Evolutionary conservation across 2,113 vertebrate species (phyloP).

Genomic region (Calidris pygmaea): DNA sequence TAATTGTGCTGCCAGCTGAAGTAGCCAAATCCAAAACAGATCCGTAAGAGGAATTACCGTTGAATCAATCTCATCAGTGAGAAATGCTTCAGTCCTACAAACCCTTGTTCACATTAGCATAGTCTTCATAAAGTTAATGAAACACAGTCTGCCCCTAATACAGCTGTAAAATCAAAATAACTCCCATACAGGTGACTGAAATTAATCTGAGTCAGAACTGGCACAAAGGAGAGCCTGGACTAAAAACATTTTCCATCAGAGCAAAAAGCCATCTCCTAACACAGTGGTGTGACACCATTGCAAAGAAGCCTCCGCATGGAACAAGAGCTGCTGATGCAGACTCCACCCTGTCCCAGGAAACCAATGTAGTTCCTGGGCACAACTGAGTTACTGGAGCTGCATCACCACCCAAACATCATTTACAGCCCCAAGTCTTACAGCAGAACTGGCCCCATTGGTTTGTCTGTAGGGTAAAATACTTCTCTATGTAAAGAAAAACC

Average conservation of each 20-base stretch:
- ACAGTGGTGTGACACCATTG: neutral
- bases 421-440: neutral
- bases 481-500: neutral
- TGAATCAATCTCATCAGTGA: constrained; percentile 31
- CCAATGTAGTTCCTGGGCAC: neutral
- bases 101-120: neutral
- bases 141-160: neutral
- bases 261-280: neutral
- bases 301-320: neutral
- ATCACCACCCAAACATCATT: neutral
- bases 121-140: constrained; percentile 6
- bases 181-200: neutral
- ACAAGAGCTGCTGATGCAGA: neutral
- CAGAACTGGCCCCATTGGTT: neutral
- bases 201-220: neutral
- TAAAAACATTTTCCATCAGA: neutral
- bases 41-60: constrained; percentile 14
- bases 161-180: neutral
- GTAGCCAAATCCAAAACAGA: constrained; percentile 47
- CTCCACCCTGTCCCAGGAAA: neutral
- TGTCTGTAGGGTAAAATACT: neutral
- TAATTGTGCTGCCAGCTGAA: constrained; percentile 52
- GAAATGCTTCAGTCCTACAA: constrained; percentile 11
- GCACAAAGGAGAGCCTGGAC: neutral
- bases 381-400: neutral